A percentile compares a stretch with the other conserved stretches of the same genome.
Conservation (phyloP, 2,797 vertebrate genomes). For the Sebastes matsubarae region DNA sequence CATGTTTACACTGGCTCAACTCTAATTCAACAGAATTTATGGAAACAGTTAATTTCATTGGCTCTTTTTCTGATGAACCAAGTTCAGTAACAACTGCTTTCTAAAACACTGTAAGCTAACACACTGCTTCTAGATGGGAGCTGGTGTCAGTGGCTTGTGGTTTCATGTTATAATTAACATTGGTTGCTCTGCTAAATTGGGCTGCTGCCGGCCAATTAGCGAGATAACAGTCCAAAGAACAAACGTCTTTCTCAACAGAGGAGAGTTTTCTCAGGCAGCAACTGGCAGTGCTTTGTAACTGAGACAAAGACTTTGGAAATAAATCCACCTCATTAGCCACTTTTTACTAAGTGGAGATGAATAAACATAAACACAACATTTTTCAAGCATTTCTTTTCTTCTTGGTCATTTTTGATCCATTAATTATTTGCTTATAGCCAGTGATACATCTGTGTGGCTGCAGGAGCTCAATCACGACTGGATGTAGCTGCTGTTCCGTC, state of each 20-base stretch:
- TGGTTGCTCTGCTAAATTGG: slow-evolving; percentile 12
- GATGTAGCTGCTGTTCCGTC: neutral
- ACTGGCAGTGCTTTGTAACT: slow-evolving; percentile 15
- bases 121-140: neutral
- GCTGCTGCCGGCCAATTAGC: slow-evolving; percentile 44
- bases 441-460: neutral
- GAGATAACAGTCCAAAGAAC: slow-evolving; percentile 41
- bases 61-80: neutral
- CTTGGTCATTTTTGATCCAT: neutral
- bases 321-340: slow-evolving; percentile 19
- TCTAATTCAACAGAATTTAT: neutral
- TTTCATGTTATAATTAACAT: slow-evolving; percentile 38
- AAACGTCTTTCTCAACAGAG: slow-evolving; percentile 24
- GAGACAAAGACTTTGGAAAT: slow-evolving; percentile 27
- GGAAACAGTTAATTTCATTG: neutral
- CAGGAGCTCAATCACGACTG: neutral
- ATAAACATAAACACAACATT: neutral
- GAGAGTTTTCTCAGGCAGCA: slow-evolving; percentile 11
- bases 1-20: neutral
- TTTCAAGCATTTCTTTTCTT: neutral
- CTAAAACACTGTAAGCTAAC: neutral
- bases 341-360: slow-evolving; percentile 4
- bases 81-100: neutral
- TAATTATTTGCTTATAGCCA: neutral
- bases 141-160: neutral